Evolutionary conservation across 2,113 vertebrate species (phyloP).

Genomic region (Ageneiosus marmoratus): DNA sequence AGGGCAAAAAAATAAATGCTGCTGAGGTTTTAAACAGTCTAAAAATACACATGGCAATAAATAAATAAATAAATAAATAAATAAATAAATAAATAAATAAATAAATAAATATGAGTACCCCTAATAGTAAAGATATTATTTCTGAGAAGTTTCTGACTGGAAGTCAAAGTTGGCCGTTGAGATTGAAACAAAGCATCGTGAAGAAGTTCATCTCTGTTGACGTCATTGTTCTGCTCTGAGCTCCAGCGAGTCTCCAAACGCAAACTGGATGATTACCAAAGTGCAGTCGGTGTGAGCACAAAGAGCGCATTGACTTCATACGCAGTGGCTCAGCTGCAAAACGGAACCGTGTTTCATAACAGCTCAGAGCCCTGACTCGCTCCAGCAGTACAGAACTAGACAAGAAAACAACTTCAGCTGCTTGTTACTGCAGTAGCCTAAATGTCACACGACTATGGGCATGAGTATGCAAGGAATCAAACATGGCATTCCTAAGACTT

Average conservation of each 20-base stretch:
- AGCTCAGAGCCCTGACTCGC: constrained; percentile 81
- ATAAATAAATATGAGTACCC: background rate
- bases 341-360: constrained; percentile 80
- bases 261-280: constrained; percentile 77
- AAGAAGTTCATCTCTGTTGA: constrained; percentile 72
- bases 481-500: too few species aligned
- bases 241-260: constrained; percentile 63
- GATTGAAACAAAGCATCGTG: constrained; percentile 43
- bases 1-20: background rate
- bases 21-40: background rate
- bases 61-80: too few species aligned
- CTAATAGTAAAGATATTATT: background rate
- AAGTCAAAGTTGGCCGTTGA: background rate
- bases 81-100: background rate
- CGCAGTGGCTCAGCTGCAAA: constrained; percentile 65
- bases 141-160: background rate
- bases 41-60: background rate
- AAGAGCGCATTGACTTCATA: constrained; percentile 80
- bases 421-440: too few species aligned
- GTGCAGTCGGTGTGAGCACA: constrained; percentile 71
- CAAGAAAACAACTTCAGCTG: constrained; percentile 47
- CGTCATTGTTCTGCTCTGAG: constrained; percentile 56
- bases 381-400: constrained; percentile 82
- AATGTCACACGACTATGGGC: too few species aligned
- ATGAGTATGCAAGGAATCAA: too few species aligned